Percentiles rank a stretch among this genome's conserved stretches.
phyloP scores from a whole-genome alignment of 2,797 vertebrate genomes.

The Malurus leucopterus region DNA sequence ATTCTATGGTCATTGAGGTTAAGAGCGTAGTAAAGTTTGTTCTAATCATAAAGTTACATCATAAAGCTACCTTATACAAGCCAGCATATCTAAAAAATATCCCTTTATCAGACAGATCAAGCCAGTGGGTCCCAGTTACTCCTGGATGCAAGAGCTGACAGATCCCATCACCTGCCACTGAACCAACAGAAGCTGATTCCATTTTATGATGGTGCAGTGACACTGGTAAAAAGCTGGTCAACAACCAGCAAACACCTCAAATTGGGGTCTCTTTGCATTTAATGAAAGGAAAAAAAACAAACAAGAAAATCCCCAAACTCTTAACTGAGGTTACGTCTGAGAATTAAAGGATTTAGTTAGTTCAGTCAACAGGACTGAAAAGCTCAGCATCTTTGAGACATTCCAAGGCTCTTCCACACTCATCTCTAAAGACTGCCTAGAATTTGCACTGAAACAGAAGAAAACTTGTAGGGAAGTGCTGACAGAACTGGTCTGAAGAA shows the following conservation, averaged over 20 bases:
- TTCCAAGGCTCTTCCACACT: background rate
- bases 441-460: background rate
- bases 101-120: background rate
- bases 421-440: background rate
- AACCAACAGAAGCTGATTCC: background rate
- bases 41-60: background rate
- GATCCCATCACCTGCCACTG: background rate
- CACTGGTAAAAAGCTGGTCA: background rate
- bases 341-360: background rate
- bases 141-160: background rate
- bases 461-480: background rate
- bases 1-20: fast-evolving
- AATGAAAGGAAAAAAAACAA: background rate
- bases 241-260: background rate
- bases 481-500: background rate
- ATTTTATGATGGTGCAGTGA: background rate
- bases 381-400: background rate
- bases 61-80: background rate
- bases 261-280: background rate
- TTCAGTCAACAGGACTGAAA: background rate
- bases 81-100: background rate
- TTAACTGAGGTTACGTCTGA: background rate
- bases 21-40: background rate
- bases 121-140: background rate
- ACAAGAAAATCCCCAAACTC: background rate